Conservation (phyloP, 2,113 vertebrate genomes). For the Tetrax tetrax region DNA sequence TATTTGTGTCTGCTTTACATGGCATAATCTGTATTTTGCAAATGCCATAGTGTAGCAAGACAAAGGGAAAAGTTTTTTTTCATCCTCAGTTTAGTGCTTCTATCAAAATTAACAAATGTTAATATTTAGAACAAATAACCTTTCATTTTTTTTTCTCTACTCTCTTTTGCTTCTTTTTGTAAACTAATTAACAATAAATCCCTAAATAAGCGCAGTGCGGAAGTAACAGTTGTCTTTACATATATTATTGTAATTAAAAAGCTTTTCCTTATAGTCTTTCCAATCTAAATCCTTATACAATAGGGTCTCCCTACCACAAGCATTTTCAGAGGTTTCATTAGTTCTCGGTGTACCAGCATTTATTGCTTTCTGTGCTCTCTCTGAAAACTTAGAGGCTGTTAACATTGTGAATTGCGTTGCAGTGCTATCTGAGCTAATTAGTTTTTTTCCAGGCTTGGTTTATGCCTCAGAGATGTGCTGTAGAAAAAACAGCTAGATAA, state of each 20-base stretch:
- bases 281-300: conserved; percentile 41
- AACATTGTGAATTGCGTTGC: conserved; percentile 15
- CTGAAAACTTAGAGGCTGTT: conserved; percentile 17
- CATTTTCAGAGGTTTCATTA: conserved; percentile 17
- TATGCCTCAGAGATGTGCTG: conserved; percentile 15
- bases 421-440: background rate
- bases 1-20: background rate
- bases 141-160: background rate
- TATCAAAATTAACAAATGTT: conserved; percentile 13
- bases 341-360: background rate
- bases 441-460: background rate
- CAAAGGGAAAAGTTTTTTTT: background rate
- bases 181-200: conserved; percentile 54
- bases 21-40: background rate
- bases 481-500: background rate
- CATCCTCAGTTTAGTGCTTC: background rate
- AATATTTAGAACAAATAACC: conserved; percentile 37
- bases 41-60: background rate
- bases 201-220: background rate
- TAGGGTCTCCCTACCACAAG: background rate
- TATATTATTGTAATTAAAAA: conserved; percentile 56
- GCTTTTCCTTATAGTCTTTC: conserved; percentile 6
- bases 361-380: background rate
- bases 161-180: background rate
- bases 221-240: conserved; percentile 25